These are phyloP conservation scores for Nowickia ferox DNA, from an alignment of 2,888 invertebrate species.

Conservation along the genomic window DNA sequence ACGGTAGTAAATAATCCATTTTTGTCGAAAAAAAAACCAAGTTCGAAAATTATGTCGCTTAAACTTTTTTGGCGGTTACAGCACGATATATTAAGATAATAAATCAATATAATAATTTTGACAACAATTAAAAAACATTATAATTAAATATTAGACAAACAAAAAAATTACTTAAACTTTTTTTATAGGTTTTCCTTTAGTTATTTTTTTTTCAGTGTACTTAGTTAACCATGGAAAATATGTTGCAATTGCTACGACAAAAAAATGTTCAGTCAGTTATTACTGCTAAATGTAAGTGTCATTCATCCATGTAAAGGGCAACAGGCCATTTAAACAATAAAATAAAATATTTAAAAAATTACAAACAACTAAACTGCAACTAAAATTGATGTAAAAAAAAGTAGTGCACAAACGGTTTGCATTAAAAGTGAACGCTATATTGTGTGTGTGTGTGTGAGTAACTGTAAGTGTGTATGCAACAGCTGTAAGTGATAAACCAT, in stretches of 20 bases:
- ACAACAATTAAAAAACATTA: no score
- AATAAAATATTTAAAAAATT: slow-evolving; percentile 20
- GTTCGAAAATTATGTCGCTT: no score
- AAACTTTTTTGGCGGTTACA: no score
- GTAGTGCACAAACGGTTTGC: no score
- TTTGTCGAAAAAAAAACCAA: no score
- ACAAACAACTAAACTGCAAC: slow-evolving; percentile 4
- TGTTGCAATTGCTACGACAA: neutral
- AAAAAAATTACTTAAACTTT: no score
- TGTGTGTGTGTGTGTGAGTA: neutral
- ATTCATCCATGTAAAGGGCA: slow-evolving; percentile 33
- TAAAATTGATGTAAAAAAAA: slow-evolving; percentile 3
- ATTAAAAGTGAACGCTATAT: neutral
- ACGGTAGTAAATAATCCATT: no score
- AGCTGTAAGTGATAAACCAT: slow-evolving; percentile 29
- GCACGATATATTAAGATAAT: no score
- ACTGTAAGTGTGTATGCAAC: neutral
- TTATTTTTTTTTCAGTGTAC: neutral
- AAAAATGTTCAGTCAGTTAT: neutral
- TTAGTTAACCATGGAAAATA: neutral
- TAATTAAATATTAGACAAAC: no score
- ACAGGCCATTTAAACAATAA: slow-evolving; percentile 41
- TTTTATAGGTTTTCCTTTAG: neutral
- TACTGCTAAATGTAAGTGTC: slow-evolving; percentile 37
- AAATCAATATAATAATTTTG: no score